phyloP scores from a whole-genome alignment of 2,113 vertebrate species.

The Coracopsis vasa region DNA sequence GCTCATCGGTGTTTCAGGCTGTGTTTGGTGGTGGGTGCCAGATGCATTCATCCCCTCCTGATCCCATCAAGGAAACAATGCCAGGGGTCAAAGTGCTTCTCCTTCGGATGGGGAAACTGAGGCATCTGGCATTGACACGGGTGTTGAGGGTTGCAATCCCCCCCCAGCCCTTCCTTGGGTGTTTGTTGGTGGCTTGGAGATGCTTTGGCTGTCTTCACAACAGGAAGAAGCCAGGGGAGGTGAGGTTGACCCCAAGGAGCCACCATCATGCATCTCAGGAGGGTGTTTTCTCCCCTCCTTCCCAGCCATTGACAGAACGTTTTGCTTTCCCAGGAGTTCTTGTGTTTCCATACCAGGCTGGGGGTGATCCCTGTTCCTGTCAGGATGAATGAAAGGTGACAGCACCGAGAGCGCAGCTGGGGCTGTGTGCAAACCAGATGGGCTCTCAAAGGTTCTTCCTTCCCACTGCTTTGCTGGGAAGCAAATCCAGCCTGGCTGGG shows the following conservation, averaged over 20 bases:
- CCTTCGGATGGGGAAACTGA: not conserved
- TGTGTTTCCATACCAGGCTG: not conserved
- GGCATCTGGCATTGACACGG: fast-evolving
- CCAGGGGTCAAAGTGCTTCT: fast-evolving
- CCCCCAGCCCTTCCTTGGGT: no score
- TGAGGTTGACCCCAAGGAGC: not conserved
- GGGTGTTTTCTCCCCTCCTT: not conserved
- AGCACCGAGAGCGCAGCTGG: fast-evolving
- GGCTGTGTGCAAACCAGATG: not conserved
- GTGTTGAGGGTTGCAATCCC: fast-evolving
- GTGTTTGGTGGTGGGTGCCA: fast-evolving
- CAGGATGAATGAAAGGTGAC: constrained; percentile 23
- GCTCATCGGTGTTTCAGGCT: fast-evolving
- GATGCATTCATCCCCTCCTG: fast-evolving
- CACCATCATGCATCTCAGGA: not conserved
- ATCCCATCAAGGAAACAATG: not conserved
- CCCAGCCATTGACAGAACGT: not conserved
- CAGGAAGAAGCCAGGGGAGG: not conserved
- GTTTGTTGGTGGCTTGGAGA: not conserved
- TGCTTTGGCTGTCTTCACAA: not conserved
- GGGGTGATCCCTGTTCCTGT: not conserved
- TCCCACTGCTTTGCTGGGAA: not conserved
- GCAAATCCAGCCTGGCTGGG: not conserved
- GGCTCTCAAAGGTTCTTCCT: not conserved
- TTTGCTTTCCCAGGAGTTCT: not conserved